These are phyloP conservation scores for Temnothorax ravouxi DNA, from an alignment of 2,888 invertebrate genomes.

Conservation along the genomic window DNA sequence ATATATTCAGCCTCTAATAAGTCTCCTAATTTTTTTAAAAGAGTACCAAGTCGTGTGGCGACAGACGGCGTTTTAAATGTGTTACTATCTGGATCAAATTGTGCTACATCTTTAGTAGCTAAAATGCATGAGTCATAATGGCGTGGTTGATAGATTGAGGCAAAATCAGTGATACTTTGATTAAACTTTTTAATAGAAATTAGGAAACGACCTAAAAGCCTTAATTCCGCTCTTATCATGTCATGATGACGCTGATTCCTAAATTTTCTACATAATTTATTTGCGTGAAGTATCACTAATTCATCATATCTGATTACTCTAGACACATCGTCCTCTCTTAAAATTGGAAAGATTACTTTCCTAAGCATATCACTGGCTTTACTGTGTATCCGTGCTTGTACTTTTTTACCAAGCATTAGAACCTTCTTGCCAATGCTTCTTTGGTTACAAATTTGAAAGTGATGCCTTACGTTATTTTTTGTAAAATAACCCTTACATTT, in stretches of 20 bases:
- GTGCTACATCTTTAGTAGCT: conserved; percentile 35
- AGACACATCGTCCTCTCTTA: conserved; percentile 61
- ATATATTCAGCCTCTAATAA: conserved; percentile 15
- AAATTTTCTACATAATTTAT: conserved; percentile 57
- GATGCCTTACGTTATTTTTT: conserved; percentile 17
- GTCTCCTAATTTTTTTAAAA: conserved; percentile 32
- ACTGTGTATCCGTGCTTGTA: not conserved
- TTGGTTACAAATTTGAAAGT: conserved; percentile 1
- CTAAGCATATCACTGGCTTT: conserved; percentile 54
- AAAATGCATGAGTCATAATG: conserved; percentile 41
- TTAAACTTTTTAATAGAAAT: conserved; percentile 40
- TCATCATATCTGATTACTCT: conserved; percentile 62
- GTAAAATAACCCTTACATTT: conserved; percentile 20
- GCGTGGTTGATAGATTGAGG: conserved; percentile 44
- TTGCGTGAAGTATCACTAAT: conserved; percentile 60
- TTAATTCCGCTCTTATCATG: conserved; percentile 47
- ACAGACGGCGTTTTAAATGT: conserved; percentile 43
- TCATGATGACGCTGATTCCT: conserved; percentile 33
- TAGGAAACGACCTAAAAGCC: conserved; percentile 39
- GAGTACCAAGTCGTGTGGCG: conserved; percentile 27
- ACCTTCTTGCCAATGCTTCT: not conserved
- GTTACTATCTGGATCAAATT: conserved; percentile 32
- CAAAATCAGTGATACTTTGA: conserved; percentile 45
- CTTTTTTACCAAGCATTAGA: not conserved
- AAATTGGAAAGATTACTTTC: conserved; percentile 62